Evolutionary conservation across 2,797 vertebrate genomes (phyloP).

Genomic region (Sternarchorhynchus goeldii): DNA sequence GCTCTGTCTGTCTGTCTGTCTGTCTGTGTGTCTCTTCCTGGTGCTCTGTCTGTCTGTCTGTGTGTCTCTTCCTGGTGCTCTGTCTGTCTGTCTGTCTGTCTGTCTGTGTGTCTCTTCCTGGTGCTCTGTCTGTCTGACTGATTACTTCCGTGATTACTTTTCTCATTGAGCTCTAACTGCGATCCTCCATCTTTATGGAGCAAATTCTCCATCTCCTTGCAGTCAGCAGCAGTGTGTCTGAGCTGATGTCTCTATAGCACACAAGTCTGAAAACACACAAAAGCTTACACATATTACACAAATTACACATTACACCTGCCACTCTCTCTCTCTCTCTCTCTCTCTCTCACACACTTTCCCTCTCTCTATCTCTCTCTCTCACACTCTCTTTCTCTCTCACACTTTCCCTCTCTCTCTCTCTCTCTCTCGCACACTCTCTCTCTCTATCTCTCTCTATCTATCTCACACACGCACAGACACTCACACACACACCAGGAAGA

Average conservation of each 20-base stretch:
- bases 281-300: neutral
- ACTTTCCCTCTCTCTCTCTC: neutral
- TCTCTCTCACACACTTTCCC: neutral
- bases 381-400: neutral
- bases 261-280: conserved; percentile 32
- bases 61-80: too few relatives aligned
- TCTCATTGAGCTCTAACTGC: neutral
- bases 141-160: too few relatives aligned
- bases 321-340: conserved; percentile 3
- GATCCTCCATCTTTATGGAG: neutral
- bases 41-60: too few relatives aligned
- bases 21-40: too few relatives aligned
- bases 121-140: too few relatives aligned
- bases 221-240: conserved; percentile 4
- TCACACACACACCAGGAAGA: neutral
- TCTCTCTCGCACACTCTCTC: conserved; percentile 9
- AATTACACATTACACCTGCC: neutral
- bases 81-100: too few relatives aligned
- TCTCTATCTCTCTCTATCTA: conserved; percentile 1
- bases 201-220: neutral
- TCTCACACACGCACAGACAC: neutral
- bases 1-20: too few relatives aligned
- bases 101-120: too few relatives aligned
- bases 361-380: neutral
- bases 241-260: conserved; percentile 8